Evolutionary conservation across 2,888 invertebrate genomes (phyloP), one percentile per base, ranked within the genome.

Genomic region (Ophion slaviceki): DNA sequence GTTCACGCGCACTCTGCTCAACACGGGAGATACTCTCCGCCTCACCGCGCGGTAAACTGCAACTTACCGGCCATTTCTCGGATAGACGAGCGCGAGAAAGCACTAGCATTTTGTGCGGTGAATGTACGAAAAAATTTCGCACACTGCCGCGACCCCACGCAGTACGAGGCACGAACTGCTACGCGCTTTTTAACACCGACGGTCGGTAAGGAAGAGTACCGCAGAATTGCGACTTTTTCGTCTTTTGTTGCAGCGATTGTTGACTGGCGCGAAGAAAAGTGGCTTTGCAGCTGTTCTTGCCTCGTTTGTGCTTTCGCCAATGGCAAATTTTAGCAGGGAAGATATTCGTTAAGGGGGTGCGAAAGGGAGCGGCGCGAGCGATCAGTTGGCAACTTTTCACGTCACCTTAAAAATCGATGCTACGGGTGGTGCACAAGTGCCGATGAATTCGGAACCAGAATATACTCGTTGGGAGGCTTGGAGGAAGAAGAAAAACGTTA

Each of bases 51-150:
- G 84, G 82, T 85, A 86, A 78, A 84, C 82, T 84, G 85, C 90
- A 91, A 92, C 91, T 92, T 92, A 92, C 91, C 91, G 91, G 91
- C 91, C 91, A 92, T 92, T 89, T 91, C 91, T 88, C 87, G 89
- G 88, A 85, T 87, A 78, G 70, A 76, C 68, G 40, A 84, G 71
- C 67, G 80, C 76, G 77, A 78, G 72, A 32, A 64, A 59, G 45
- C 68, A 28, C 68, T 57, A 59, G 57, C 77, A 77, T 77, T 68
- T 68, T 78, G 78, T 70, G 59, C 78, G 78, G 68, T 28, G 61
- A n/a, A 78, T 78, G 36, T 5, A 77, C 40, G 57, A 45, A 68
- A 67, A 61, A 61, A 62, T 61, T 78, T 70, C 61, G 68, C 78
- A 40, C 59, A 78, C 68, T 61, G 36, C 24, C 40, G 78, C 78